phyloP scores from a whole-genome alignment of 2,113 vertebrate genomes.

The Thamnaconus septentrionalis region DNA sequence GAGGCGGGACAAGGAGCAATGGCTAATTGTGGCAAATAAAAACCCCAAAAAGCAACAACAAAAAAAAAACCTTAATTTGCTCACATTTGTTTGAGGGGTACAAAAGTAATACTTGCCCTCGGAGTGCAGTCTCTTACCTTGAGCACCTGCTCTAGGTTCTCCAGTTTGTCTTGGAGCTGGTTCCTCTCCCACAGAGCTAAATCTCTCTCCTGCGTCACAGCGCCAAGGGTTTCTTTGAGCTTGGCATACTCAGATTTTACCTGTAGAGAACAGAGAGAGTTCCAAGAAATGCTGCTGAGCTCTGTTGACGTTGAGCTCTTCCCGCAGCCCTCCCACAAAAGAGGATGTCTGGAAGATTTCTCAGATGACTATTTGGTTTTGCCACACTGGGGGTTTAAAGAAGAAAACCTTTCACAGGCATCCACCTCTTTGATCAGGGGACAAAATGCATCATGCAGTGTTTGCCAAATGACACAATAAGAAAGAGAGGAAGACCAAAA shows the following conservation, averaged over 20 bases:
- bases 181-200: slow-evolving; percentile 86
- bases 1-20: slow-evolving; percentile 27
- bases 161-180: slow-evolving; percentile 97
- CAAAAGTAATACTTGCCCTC: background rate
- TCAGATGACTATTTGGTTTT: too few species aligned
- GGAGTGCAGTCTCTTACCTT: slow-evolving; percentile 80
- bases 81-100: background rate
- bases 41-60: slow-evolving; percentile 11
- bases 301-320: too few species aligned
- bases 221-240: slow-evolving; percentile 77
- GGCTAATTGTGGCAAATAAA: slow-evolving; percentile 12
- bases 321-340: too few species aligned
- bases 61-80: slow-evolving; percentile 9
- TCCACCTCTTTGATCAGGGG: too few species aligned
- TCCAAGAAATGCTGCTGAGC: background rate
- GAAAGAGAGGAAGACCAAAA: too few species aligned
- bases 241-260: slow-evolving; percentile 87
- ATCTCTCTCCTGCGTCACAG: slow-evolving; percentile 86
- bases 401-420: too few species aligned
- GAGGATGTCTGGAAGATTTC: too few species aligned
- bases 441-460: too few species aligned
- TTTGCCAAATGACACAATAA: too few species aligned
- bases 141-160: slow-evolving; percentile 99
- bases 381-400: too few species aligned
- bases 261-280: slow-evolving; percentile 66